Conservation (phyloP, 2,113 vertebrate species). For the Rana temporaria region DNA sequence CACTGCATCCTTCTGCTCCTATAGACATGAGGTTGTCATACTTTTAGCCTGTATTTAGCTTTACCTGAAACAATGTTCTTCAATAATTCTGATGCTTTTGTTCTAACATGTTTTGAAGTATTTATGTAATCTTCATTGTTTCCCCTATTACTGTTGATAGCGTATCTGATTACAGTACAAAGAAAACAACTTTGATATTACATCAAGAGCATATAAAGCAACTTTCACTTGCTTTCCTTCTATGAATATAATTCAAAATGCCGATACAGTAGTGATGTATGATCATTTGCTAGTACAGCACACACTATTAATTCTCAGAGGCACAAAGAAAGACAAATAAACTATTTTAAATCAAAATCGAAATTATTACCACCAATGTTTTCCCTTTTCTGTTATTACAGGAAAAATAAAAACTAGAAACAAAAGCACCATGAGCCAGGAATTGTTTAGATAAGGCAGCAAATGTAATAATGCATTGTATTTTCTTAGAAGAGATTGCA, state of each 20-base stretch:
- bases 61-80: too few species aligned
- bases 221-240: not conserved
- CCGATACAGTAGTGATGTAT: not conserved
- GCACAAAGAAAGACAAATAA: conserved; percentile 33
- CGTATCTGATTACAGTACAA: conserved; percentile 7
- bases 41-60: too few species aligned
- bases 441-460: conserved; percentile 25
- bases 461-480: conserved; percentile 14
- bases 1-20: too few species aligned
- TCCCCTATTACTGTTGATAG: conserved; percentile 6
- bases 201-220: conserved; percentile 7
- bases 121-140: not conserved
- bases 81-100: not conserved
- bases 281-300: conserved; percentile 18
- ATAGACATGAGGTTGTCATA: too few species aligned
- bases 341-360: conserved; percentile 38
- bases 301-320: conserved; percentile 26
- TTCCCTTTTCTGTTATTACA: conserved; percentile 35
- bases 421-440: conserved; percentile 7
- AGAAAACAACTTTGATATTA: conserved; percentile 9
- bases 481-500: conserved; percentile 19
- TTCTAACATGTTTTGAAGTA: too few species aligned
- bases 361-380: conserved; percentile 32
- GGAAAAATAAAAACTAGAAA: conserved; percentile 27
- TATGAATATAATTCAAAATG: conserved; percentile 3